Conservation (phyloP, 2,113 vertebrate species). For the Aythya baeri region DNA sequence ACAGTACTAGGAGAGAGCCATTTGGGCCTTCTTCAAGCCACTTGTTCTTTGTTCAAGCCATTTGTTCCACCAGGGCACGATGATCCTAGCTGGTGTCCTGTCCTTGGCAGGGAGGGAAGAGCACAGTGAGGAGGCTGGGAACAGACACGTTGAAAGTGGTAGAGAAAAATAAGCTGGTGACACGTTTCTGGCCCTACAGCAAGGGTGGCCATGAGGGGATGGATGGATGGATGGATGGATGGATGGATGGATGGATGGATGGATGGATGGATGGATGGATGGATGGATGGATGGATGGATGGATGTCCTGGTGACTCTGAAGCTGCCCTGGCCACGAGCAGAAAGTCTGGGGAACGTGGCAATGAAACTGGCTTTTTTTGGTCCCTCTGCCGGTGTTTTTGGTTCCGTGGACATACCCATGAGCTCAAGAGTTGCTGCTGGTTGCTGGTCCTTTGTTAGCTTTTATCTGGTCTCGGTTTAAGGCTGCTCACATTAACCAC, state of each 20-base stretch:
- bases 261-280: not conserved
- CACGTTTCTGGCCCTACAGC: not conserved
- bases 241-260: not conserved
- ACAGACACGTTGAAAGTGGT: accelerated
- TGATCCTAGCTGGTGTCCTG: not conserved
- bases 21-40: too few relatives aligned
- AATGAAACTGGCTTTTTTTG: too few relatives aligned
- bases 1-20: not conserved
- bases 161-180: not conserved
- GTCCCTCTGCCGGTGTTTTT: not conserved
- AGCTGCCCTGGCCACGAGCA: not conserved
- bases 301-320: not conserved
- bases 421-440: not conserved
- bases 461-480: not conserved
- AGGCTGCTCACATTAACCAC: not conserved
- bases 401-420: not conserved
- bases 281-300: not conserved
- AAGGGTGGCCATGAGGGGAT: not conserved
- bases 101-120: not conserved
- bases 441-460: not conserved
- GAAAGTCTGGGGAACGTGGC: accelerated
- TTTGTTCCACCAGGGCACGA: not conserved
- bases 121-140: not conserved
- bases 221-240: not conserved
- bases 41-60: too few relatives aligned